A percentile compares a stretch with the other conserved stretches of the same genome.
Evolutionary conservation across 2,797 vertebrate species (phyloP).

Genomic region (Geotria australis): DNA sequence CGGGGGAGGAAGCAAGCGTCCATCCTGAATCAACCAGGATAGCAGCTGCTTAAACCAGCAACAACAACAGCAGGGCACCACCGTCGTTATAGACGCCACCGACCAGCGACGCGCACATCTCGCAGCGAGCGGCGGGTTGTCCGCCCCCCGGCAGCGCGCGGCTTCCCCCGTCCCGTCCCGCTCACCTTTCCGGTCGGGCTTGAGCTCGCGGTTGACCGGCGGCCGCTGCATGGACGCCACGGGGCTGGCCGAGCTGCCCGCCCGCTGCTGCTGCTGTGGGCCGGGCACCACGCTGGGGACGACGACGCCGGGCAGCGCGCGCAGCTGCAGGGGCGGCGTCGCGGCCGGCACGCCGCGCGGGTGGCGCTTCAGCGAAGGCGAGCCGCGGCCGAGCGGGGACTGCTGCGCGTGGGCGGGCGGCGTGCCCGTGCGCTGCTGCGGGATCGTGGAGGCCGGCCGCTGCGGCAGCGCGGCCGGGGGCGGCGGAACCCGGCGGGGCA

Average conservation of each 20-base stretch:
- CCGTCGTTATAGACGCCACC: too few relatives aligned
- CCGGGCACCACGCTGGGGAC: conserved; percentile 95
- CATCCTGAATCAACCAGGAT: too few relatives aligned
- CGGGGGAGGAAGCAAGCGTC: too few relatives aligned
- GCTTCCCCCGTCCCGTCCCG: too few relatives aligned
- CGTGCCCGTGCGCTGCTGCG: not conserved
- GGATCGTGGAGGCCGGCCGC: too few relatives aligned
- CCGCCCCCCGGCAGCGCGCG: too few relatives aligned
- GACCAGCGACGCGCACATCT: too few relatives aligned
- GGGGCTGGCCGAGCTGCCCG: conserved; percentile 18
- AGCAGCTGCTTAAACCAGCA: too few relatives aligned
- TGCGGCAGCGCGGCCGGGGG: too few relatives aligned
- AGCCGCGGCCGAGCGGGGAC: not conserved
- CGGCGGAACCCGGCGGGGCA: conserved; percentile 26
- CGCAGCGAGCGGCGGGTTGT: too few relatives aligned
- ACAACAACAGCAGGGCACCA: too few relatives aligned
- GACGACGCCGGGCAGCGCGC: conserved; percentile 79
- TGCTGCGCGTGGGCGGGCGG: not conserved
- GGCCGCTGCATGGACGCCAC: conserved; percentile 62
- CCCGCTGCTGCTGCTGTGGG: not conserved
- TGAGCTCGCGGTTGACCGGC: conserved; percentile 83
- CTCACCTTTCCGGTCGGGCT: conserved; percentile 96
- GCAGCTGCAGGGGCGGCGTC: conserved; percentile 54
- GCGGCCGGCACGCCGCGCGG: conserved; percentile 17
- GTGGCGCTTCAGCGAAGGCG: not conserved